Conservation (phyloP, 2,888 invertebrate species). For the Reticulitermes lucifugus region DNA sequence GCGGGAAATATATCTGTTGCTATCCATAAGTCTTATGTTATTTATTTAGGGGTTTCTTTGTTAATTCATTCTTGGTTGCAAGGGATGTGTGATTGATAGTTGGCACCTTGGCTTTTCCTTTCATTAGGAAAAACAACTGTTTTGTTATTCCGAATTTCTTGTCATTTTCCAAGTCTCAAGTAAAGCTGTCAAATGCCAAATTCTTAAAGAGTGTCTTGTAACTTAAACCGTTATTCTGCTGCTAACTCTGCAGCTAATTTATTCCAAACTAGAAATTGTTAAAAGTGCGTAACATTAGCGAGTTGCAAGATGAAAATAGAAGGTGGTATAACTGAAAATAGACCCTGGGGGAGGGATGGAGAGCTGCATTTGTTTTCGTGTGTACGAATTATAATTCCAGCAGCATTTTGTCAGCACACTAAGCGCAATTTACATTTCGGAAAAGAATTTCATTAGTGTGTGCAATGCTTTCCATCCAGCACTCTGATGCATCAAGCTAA, state of each 20-base stretch:
- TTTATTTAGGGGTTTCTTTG: no score
- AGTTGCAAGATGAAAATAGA: neutral
- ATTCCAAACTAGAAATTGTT: neutral
- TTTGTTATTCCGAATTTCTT: no score
- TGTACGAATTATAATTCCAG: neutral
- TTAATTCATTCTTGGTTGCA: no score
- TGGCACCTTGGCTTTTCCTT: no score
- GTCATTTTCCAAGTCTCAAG: no score
- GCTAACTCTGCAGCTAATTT: neutral
- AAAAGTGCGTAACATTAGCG: neutral
- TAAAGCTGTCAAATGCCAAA: no score
- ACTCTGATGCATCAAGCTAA: neutral
- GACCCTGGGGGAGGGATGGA: neutral
- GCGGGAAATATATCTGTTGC: no score
- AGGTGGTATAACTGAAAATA: neutral
- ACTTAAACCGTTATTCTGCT: neutral
- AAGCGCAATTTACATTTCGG: neutral
- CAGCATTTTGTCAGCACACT: neutral
- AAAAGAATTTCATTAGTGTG: constrained; percentile 5
- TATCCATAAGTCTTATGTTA: no score
- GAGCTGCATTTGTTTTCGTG: neutral
- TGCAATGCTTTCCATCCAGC: neutral
- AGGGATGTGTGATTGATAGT: no score
- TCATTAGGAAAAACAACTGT: no score
- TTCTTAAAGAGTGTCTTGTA: neutral